Base-by-base conservation (phyloP, 2,113 vertebrate genomes). In the Mus spicilegus region DNA sequence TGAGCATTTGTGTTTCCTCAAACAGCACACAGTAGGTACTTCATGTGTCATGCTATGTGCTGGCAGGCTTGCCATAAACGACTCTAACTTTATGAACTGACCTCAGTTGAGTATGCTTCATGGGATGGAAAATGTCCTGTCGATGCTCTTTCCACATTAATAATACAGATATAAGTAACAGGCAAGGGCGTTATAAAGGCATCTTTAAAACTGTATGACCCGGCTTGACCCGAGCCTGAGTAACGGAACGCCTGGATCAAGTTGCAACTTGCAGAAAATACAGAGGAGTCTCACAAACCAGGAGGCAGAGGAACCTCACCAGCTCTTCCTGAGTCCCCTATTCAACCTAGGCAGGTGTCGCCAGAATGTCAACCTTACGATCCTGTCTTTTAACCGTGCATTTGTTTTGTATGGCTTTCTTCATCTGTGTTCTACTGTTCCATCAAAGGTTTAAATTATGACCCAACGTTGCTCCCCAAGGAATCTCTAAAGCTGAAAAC, bases 191-290 rank as follows among this genome's bases (percentile, higher is more conserved):
- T 91, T 85, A 89, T 4, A 87, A 92, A 61, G 28, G 69, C 70
- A 75, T 91, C 80, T 96, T 84, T 72, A 94, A 95, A 91, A 89
- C 22, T 13, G 5, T 0, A 84, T 54, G 65, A 96, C 69, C 54
- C 65, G 33, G 30, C 46, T 0, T 86, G 70, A 80, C 61, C 24
- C 0, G 10, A 84, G 72, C 51, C 46, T 58, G 65, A 28, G n/a
- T 89, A 39, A 26, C 6, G 13, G 61, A 85, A 90, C n/a, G 51
- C 88, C 78, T 76, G 30, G n/a, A 85, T 16, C 67, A 58, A 76
- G 78, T 46, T 87, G 70, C 92, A 51, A 75, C 63, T 6, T 70
- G 67, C 88, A 63, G 33, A 87, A 89, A 93, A 73, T 9, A 63
- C 36, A 69, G 7, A 81, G 17, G n/a, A 39, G 16, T 30, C 77